A percentile compares a stretch with the other conserved stretches of the same genome.
Evolutionary conservation across 2,113 vertebrate genomes (phyloP).

Genomic region (Oxyruncus cristatus): DNA sequence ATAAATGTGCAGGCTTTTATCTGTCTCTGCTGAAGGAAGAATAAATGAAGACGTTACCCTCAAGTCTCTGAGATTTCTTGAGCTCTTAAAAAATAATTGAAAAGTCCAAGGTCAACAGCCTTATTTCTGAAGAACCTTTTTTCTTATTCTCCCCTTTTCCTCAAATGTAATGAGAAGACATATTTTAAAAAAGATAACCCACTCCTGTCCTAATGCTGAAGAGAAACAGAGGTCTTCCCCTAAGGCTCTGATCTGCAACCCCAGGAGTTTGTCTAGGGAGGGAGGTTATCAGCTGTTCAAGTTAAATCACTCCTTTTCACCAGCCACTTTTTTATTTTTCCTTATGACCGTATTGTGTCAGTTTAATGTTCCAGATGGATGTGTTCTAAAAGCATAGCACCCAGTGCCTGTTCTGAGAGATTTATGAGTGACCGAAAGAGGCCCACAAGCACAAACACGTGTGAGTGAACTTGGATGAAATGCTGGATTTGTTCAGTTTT

Average conservation of each 20-base stretch:
- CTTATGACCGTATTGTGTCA: neutral
- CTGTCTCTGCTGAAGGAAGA: neutral
- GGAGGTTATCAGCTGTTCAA: neutral
- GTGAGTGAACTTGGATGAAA: neutral
- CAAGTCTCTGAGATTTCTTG: neutral
- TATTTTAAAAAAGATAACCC: neutral
- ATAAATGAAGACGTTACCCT: neutral
- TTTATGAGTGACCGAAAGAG: neutral
- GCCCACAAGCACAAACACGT: neutral
- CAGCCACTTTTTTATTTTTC: neutral
- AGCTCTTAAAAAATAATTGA: neutral
- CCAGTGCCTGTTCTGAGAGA: neutral
- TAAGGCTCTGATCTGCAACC: neutral
- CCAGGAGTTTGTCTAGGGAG: neutral
- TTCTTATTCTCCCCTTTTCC: neutral
- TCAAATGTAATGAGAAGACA: neutral
- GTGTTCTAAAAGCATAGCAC: neutral
- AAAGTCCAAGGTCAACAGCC: neutral
- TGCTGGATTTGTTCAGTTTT: neutral
- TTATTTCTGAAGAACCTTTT: neutral
- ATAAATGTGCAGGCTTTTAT: neutral
- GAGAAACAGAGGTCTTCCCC: neutral
- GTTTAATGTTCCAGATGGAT: neutral
- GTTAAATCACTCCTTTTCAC: neutral
- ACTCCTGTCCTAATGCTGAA: neutral